Evolutionary conservation across 2,113 vertebrate species (phyloP), one percentile per base, ranked within the genome.

Genomic region (Eonycteris spelaea): DNA sequence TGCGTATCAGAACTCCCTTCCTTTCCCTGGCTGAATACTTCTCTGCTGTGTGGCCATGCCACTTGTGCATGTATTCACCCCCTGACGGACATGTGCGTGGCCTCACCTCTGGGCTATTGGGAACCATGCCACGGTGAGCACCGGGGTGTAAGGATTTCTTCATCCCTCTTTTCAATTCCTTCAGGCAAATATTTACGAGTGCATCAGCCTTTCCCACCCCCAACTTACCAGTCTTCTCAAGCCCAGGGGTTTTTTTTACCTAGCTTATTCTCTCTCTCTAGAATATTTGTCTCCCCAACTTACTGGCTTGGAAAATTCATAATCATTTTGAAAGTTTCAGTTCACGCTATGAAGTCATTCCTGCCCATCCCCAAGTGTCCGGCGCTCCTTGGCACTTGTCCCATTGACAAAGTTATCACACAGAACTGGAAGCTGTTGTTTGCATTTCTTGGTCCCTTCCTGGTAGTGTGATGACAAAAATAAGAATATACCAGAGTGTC

Each of bases 1-100:
- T 5, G 1, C 2, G 5, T 7, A 0, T 40, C 3, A 57, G 53
- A 71, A 51, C 30, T 22, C 7, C 6, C 3, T 22, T 57, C 53
- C 18, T 74, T 75, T 45, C 30, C 16, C 26, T 38, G 33, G 10
- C n/a, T 67, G 12, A 59, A 24, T 16, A 19, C 18, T 19, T 53
- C 3, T 35, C 85, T 24, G 21, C 1, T 0, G 1, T 6, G 33
- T 33, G 9, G 6, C 22, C 10, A 13, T 33, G 7, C 5, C 43
- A 74, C 61, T 8, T n/a, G 59, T 13, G 65, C n/a, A 24, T 11
- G 35, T 7, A 7, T 51, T 53, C 33, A n/a, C 3, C 45, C 45
- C 18, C 0, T 1, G 5, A 7, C 2, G 24, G 51, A 13, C 30
- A 43, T 24, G 5, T 26, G 78, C 40, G 51, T 1, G 11, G 16